Conservation (phyloP, 2,797 vertebrate genomes). For the Myiotriccus ornatus region DNA sequence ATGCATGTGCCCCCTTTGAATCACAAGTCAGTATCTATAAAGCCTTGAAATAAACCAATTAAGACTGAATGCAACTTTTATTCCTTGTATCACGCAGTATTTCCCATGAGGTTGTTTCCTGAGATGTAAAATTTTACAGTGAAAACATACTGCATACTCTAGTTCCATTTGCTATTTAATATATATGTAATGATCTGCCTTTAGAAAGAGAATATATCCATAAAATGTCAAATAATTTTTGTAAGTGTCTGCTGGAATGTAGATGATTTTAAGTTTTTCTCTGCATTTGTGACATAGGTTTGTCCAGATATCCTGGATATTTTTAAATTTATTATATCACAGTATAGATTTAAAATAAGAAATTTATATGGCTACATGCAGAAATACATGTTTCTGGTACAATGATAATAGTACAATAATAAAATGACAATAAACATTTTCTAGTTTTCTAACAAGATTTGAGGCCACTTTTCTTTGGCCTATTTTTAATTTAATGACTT, state of each 20-base stretch:
- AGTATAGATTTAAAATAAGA: background rate
- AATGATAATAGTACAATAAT: background rate
- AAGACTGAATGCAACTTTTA: slow-evolving; percentile 14
- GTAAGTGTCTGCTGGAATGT: background rate
- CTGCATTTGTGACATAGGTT: background rate
- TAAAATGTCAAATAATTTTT: slow-evolving; percentile 9
- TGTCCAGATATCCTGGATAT: background rate
- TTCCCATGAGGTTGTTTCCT: slow-evolving; percentile 15
- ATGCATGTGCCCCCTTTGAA: background rate
- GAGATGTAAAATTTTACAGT: slow-evolving; percentile 5
- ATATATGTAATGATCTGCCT: slow-evolving; percentile 21
- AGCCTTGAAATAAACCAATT: slow-evolving; percentile 22
- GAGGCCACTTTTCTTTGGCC: background rate
- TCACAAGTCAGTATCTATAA: slow-evolving; percentile 4
- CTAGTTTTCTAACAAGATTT: background rate
- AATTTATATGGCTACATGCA: background rate
- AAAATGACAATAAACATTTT: background rate
- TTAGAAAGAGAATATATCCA: slow-evolving; percentile 39
- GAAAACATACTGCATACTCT: background rate
- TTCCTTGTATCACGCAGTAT: background rate
- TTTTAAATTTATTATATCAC: background rate
- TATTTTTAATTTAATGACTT: background rate
- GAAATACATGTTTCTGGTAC: background rate
- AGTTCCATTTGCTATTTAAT: slow-evolving; percentile 33
- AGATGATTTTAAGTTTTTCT: background rate